Conservation (phyloP, 2,113 vertebrate genomes). For the Thryonomys swinderianus region DNA sequence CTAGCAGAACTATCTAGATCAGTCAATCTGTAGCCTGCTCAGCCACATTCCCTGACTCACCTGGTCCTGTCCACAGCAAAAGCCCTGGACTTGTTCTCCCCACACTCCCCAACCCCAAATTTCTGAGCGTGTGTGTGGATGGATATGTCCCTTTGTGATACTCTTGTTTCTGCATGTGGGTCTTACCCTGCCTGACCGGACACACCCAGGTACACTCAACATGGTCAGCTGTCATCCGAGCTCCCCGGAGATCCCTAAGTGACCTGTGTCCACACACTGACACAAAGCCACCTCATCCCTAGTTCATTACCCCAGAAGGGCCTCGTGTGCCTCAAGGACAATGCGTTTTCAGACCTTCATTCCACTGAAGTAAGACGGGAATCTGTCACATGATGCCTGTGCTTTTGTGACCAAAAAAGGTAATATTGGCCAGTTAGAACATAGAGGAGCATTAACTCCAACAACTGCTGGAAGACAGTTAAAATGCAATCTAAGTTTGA, state of each 20-base stretch:
- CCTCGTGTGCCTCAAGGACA: background rate
- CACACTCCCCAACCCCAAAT: rapidly evolving
- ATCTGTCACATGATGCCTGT: rapidly evolving
- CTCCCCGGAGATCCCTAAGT: background rate
- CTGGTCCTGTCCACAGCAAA: background rate
- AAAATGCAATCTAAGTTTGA: background rate
- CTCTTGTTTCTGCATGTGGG: background rate
- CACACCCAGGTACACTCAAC: background rate
- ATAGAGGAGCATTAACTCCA: background rate
- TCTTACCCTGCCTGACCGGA: background rate
- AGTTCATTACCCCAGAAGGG: background rate
- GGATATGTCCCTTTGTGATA: background rate
- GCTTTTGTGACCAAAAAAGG: background rate
- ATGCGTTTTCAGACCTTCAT: background rate
- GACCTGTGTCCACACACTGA: background rate
- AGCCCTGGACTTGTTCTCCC: background rate
- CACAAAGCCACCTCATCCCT: background rate
- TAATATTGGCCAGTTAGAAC: background rate
- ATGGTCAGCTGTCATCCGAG: background rate
- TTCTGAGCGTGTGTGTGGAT: background rate
- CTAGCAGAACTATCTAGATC: background rate
- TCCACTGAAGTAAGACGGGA: background rate
- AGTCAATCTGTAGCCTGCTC: background rate
- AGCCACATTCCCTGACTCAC: background rate
- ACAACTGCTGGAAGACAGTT: background rate